These are phyloP conservation scores for Eupeodes luniger DNA, from an alignment of 2,888 invertebrate species.

Conservation along the genomic window DNA sequence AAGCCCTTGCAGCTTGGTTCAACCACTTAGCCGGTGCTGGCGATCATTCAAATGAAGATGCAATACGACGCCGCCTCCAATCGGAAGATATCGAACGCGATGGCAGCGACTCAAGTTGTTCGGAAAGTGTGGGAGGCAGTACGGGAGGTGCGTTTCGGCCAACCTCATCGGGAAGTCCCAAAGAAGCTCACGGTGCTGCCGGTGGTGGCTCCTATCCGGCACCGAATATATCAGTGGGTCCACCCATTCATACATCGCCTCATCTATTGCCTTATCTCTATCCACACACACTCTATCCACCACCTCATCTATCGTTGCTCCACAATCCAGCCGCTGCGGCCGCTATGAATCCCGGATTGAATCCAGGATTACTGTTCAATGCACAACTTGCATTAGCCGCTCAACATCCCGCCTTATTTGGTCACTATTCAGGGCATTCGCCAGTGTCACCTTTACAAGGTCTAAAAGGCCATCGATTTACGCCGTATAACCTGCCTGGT, in stretches of 20 bases:
- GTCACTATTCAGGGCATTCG: constrained; percentile 89
- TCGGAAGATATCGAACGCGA: constrained; percentile 88
- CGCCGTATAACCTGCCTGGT: constrained; percentile 94
- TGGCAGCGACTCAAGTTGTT: constrained; percentile 90
- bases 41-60: constrained; percentile 85
- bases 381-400: constrained; percentile 94
- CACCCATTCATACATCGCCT: constrained; percentile 95
- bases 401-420: constrained; percentile 92
- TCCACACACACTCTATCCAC: constrained; percentile 94
- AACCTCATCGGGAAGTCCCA: constrained; percentile 85
- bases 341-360: constrained; percentile 86
- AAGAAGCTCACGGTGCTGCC: constrained; percentile 83
- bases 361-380: constrained; percentile 94
- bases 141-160: constrained; percentile 84
- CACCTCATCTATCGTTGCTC: constrained; percentile 88
- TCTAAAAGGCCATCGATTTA: constrained; percentile 91
- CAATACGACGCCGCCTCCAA: constrained; percentile 84
- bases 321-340: constrained; percentile 87
- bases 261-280: constrained; percentile 96
- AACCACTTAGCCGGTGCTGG: constrained; percentile 86
- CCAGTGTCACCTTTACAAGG: constrained; percentile 89
- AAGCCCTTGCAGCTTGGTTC: constrained; percentile 87
- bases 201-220: constrained; percentile 89
- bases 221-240: constrained; percentile 97
- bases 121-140: constrained; percentile 86